Evolutionary conservation across 2,888 invertebrate genomes (phyloP), one percentile per base, ranked within the genome.

Genomic region (Rhabditophanes sp.): DNA sequence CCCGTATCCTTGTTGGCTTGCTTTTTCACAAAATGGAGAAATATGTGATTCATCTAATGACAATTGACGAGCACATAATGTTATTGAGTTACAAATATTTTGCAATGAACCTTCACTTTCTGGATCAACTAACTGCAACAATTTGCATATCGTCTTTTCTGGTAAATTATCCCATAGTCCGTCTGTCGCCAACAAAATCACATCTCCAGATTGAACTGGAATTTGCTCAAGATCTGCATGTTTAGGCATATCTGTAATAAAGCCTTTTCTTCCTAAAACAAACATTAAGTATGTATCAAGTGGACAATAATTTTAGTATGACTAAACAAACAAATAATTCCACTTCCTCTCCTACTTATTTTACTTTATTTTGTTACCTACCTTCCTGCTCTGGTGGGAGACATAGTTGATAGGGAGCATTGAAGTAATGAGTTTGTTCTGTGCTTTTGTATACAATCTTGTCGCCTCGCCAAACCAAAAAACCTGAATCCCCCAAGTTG

Each of bases 81-180:
- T 90, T 66, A 93, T 79, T 34, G 82, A 78, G 70, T 88, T 87
- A 42, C 60, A 61, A 5, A 33, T 40, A 17, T 36, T 32, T 32
- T 53, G 50, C n/a, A 49, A 29, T n/a, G n/a, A n/a, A n/a, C n/a
- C n/a, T n/a, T n/a, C n/a, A 14, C 36, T 50, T 4, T 25, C 27
- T 4, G 33, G 18, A 15, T 28, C 34, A n/a, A 40, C 37, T 3
- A 47, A 49, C 43, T 52, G 48, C 69, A 90, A 75, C 69, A 85
- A 82, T 30, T 79, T 78, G 51, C 88, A 73, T 59, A 93, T 75
- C 66, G 87, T 75, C 48, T 79, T 78, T 60, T 84, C 84, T 41
- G 87, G 85, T 56, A 93, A 78, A 71, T 93, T 93, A 72, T 96
- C 93, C 71, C 93, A 96, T 35, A 96, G 82, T 33, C 93, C 93